Evolutionary conservation across 2,797 vertebrate genomes (phyloP).

Genomic region (Acanthurus leucopareius): DNA sequence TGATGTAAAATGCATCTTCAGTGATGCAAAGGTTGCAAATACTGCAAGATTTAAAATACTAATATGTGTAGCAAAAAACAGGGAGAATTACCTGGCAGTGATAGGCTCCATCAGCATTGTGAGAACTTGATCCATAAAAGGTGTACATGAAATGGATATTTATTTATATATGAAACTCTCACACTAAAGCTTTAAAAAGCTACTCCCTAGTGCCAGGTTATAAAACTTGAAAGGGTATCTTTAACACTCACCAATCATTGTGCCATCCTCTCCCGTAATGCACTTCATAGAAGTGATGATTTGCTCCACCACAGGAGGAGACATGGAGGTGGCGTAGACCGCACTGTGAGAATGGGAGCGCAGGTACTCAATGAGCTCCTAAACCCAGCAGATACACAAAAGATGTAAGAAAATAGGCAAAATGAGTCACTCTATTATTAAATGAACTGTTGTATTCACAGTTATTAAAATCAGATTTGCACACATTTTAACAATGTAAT

Average conservation of each 20-base stretch:
- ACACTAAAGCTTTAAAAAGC: no score
- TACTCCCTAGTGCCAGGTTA: no score
- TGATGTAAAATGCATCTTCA: no score
- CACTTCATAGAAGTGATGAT: conserved; percentile 96
- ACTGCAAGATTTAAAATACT: no score
- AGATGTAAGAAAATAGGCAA: conserved; percentile 22
- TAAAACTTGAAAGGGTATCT: background rate
- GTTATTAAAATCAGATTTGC: background rate
- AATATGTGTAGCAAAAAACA: no score
- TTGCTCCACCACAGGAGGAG: conserved; percentile 91
- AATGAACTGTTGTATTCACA: background rate
- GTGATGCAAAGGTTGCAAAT: no score
- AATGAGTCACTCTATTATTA: background rate
- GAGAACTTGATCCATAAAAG: no score
- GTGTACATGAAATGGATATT: no score
- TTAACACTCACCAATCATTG: conserved; percentile 87
- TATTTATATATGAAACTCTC: no score
- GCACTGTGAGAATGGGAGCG: conserved; percentile 92
- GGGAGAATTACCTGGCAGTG: no score
- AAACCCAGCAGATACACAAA: conserved; percentile 64
- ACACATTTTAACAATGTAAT: background rate
- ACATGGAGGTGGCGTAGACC: conserved; percentile 93
- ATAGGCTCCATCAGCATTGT: no score
- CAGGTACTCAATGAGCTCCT: conserved; percentile 94
- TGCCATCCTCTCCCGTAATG: conserved; percentile 96